phyloP scores from a whole-genome alignment of 1,140 invertebrate genomes.

The Ridgeia piscesae region DNA sequence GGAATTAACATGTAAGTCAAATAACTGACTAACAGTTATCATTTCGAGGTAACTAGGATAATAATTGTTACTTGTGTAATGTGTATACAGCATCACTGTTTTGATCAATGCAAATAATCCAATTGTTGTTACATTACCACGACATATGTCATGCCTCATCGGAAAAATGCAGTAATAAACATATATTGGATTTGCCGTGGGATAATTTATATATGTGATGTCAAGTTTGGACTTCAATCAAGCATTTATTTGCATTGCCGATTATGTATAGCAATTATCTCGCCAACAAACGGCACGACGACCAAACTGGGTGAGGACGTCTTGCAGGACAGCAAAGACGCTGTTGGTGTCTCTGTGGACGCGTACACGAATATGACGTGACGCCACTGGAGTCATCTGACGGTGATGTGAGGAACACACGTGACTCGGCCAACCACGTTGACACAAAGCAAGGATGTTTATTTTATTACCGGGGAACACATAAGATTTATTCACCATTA shows the following conservation, averaged over 20 bases:
- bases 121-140: not conserved
- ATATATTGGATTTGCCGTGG: not conserved
- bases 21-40: too few species aligned
- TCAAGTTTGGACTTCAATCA: not conserved
- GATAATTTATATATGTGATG: not conserved
- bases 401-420: not conserved
- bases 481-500: not conserved
- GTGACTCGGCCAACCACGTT: not conserved
- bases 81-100: too few species aligned
- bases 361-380: not conserved
- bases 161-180: not conserved
- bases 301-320: not conserved
- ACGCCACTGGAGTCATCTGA: not conserved
- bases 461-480: not conserved
- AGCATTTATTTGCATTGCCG: not conserved
- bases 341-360: not conserved
- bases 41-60: too few species aligned
- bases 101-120: too few species aligned
- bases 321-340: not conserved
- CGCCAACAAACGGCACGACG: not conserved
- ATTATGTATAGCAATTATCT: not conserved
- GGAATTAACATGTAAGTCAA: too few species aligned
- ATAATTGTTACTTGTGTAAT: too few species aligned
- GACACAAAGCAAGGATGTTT: not conserved
- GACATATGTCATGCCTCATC: not conserved